Base-by-base conservation (phyloP, 2,113 vertebrate species). In the Laterallus jamaicensis region DNA sequence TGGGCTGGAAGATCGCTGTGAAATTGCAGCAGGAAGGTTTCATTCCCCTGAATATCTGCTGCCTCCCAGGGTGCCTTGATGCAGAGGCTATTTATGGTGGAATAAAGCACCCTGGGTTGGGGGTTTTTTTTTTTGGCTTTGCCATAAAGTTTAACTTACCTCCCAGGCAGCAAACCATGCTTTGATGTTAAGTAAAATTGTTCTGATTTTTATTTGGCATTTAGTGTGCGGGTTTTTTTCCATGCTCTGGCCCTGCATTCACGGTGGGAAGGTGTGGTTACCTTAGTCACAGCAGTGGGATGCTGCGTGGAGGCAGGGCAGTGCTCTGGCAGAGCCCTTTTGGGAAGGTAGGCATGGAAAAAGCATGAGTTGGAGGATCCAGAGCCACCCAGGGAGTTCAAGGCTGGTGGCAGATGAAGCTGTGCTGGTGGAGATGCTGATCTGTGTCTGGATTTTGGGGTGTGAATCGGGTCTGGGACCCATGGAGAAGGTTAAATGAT, bases 21-120 rank as follows among this genome's bases (percentile, higher is more conserved):
- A 97, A 94, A 97, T 94, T 85, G 63, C 75, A 80, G 85, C 40
- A 62, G 66, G 42, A 82, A 66, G 58, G 59, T 92, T 94, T 92
- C 2, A 0, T 55, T 86, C 67, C 88, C 71, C 32, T 44, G 50
- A 82, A 73, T 62, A 54, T 68, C 79, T 3, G 3, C 49, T 2
- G 10, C 62, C 35, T 86, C 78, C 2, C 0, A 4, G 49, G 35
- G 54, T 1, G 11, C 37, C 40, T 40, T 63, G 68, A 50, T 69
- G 60, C 63, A 64, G 50, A 69, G 56, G 40, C 52, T 83, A 7
- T 74, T 87, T 58, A 50, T 0, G 0, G 35, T 85, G 35, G 1
- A 32, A 75, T 29, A 83, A 70, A 19, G 0, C 49, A 63, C 58
- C 44, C 18, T 47, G 44, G 44, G 44, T 19, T 47, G 44, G 40